Base-by-base conservation (phyloP, 2,113 vertebrate genomes). In the Brachirus orientalis region DNA sequence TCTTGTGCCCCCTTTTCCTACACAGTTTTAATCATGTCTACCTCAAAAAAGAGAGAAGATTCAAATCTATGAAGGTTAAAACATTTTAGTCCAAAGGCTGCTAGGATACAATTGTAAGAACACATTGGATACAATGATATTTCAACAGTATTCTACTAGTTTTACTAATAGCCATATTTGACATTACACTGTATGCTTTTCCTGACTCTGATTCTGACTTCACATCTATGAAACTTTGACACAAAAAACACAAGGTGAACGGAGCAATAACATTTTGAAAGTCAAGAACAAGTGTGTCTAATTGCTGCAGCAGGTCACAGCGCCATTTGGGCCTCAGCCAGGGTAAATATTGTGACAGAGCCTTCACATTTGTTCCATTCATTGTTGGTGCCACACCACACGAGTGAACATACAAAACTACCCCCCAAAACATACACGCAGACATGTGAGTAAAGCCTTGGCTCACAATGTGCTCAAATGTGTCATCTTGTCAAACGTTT, bases 261-360 rank as follows among this genome's bases (percentile, higher is more conserved):
- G 28, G 1, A 45, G 20, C 2, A 10, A 50, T n/a, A 33, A 36
- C 19, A 17, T 37, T 67, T 33, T 80, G 57, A 67, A 77, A 75
- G 76, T 81, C 57, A 82, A 86, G 73, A 90, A 83, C 75, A 85
- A 84, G 75, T 75, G 80, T 86, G 80, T 72, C 53, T 78, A 82
- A 86, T 72, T 83, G 77, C 69, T 5, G 56, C 33, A 28, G 20
- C 50, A 86, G 72, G 56, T 58, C 50, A 51, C 72, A 36, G 67
- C 35, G 76, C 93, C 93, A 93, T 94, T 93, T 94, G 93, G 82
- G 85, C 60, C 75, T 71, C 36, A 58, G 69, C 80, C 81, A 92
- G 90, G 82, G 87, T 93, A 90, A 94, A 94, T 92, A 93, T 93
- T 94, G 89, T 93, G 91, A 92, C 87, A 93, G 89, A 88, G 86